A percentile compares a stretch with the other conserved stretches of the same genome.
These are phyloP conservation scores for Atta colombica DNA, from an alignment of 1,140 invertebrate species.

Conservation along the genomic window DNA sequence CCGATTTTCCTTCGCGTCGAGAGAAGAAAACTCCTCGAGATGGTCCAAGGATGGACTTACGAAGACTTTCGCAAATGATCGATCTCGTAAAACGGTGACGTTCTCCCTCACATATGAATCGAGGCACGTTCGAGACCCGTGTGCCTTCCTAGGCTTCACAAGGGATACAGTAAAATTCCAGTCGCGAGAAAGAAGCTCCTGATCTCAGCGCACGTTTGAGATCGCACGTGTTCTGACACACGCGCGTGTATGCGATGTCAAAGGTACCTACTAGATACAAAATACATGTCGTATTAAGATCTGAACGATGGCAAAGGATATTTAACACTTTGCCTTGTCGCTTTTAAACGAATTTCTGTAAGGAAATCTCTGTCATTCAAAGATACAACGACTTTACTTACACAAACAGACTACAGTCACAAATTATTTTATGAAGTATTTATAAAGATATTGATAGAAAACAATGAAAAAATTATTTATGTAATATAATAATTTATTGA, in stretches of 20 bases:
- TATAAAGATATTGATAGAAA: neutral
- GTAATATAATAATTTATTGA: neutral
- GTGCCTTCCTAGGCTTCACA: constrained; percentile 25
- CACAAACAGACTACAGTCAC: no score
- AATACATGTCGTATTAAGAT: constrained; percentile 1
- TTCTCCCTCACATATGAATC: constrained; percentile 36
- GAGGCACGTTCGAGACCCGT: constrained; percentile 22
- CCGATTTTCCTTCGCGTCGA: constrained; percentile 28
- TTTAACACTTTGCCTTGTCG: neutral
- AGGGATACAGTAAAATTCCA: constrained; percentile 34
- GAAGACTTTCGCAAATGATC: constrained; percentile 50
- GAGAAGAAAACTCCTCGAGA: neutral
- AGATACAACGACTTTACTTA: neutral
- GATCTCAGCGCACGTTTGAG: neutral
- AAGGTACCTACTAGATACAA: constrained; percentile 5
- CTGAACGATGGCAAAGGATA: neutral
- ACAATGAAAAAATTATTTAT: neutral
- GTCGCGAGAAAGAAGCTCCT: neutral
- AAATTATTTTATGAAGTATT: neutral
- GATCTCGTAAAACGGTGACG: constrained; percentile 30
- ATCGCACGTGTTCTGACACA: constrained; percentile 6
- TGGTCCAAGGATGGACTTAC: neutral
- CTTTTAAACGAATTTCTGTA: neutral
- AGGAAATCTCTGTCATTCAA: neutral
- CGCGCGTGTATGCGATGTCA: neutral